phyloP scores from a whole-genome alignment of 1,140 invertebrate species.

The Caenorhabditis briggsae region DNA sequence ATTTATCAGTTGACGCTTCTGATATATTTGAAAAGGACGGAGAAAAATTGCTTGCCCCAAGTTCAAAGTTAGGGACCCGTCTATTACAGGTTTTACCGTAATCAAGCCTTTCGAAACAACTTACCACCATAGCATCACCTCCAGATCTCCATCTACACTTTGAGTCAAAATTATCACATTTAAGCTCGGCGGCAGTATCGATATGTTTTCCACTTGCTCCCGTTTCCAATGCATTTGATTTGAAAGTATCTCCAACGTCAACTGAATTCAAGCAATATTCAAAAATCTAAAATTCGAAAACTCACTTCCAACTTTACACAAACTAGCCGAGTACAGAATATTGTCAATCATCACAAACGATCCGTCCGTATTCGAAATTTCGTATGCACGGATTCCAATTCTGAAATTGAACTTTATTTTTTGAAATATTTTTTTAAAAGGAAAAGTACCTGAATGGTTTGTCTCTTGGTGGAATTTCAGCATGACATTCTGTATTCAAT shows the following conservation, averaged over 20 bases:
- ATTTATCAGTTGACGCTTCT: no score
- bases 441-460: conserved; percentile 65
- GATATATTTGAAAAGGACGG: no score
- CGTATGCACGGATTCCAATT: conserved; percentile 73
- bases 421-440: not conserved
- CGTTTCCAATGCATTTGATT: conserved; percentile 68
- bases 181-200: conserved; percentile 68
- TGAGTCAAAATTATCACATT: conserved; percentile 73
- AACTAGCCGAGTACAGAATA: conserved; percentile 73
- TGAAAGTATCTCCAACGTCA: conserved; percentile 73
- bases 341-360: conserved; percentile 77
- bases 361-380: conserved; percentile 73
- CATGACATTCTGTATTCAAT: conserved; percentile 74
- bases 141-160: conserved; percentile 75
- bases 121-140: conserved; percentile 64
- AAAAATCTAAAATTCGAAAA: conserved; percentile 25
- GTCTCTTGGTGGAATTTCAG: conserved; percentile 71
- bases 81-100: no score
- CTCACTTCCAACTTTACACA: conserved; percentile 75
- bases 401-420: conserved; percentile 56
- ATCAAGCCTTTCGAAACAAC: not conserved
- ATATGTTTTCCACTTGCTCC: conserved; percentile 70
- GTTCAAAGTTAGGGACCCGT: no score
- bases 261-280: conserved; percentile 66
- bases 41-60: no score